A percentile compares a stretch with the other conserved stretches of the same genome.
These are phyloP conservation scores for Ictalurus punctatus DNA, from an alignment of 2,113 vertebrate species.

Conservation along the genomic window DNA sequence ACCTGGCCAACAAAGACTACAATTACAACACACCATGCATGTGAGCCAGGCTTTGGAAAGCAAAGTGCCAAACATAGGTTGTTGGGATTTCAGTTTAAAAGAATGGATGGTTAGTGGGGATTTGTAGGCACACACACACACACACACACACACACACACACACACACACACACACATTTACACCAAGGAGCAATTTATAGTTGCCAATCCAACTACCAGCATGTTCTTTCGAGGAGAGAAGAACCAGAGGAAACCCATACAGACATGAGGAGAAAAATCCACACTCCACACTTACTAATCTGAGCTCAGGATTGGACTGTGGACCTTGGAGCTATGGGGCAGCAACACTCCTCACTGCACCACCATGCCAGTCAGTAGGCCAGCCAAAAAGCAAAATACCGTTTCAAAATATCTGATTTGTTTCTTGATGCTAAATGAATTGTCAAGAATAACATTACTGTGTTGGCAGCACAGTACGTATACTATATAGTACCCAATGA, in stretches of 20 bases:
- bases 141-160: neutral
- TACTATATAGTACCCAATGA: neutral
- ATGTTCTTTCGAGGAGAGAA: neutral
- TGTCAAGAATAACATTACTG: neutral
- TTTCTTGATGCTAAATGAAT: neutral
- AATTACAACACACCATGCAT: neutral
- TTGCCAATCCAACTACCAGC: neutral
- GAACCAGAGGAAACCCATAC: neutral
- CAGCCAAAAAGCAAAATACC: neutral
- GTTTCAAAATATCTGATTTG: neutral
- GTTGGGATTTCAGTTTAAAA: neutral
- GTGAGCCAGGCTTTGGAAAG: neutral
- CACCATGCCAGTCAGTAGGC: neutral
- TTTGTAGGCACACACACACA: too few relatives aligned
- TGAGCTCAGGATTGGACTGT: neutral
- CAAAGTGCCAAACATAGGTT: neutral
- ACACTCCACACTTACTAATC: neutral
- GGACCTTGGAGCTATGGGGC: neutral
- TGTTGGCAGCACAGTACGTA: neutral
- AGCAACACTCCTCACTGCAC: neutral
- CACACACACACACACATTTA: too few relatives aligned
- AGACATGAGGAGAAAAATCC: neutral
- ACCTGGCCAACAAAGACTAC: neutral
- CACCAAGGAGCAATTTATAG: neutral
- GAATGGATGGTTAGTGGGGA: neutral